Evolutionary conservation across 2,113 vertebrate species (phyloP).

Genomic region (Xenus cinereus): DNA sequence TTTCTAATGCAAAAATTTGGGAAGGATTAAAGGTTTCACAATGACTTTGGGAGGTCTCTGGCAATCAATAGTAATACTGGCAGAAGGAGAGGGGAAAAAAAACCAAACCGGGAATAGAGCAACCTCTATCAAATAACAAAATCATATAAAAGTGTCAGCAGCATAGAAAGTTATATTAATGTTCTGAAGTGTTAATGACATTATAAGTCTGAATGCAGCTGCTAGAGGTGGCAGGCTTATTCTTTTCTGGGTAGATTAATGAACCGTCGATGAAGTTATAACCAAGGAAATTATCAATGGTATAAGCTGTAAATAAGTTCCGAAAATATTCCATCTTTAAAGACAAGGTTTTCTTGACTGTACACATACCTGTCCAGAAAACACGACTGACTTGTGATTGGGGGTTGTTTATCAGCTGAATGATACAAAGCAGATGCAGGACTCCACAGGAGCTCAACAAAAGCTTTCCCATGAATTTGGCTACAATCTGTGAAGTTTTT

Average conservation of each 20-base stretch:
- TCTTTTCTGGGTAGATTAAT: background rate
- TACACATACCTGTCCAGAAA: background rate
- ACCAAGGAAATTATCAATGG: background rate
- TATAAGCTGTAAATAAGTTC: background rate
- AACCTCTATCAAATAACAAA: background rate
- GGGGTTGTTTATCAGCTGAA: background rate
- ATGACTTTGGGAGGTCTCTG: background rate
- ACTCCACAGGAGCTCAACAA: background rate
- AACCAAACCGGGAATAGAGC: background rate
- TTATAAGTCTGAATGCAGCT: background rate
- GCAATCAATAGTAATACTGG: background rate
- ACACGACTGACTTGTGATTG: background rate
- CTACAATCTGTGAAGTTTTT: background rate
- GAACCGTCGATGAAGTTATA: background rate
- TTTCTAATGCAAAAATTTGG: background rate
- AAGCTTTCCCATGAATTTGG: background rate
- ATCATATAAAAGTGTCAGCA: background rate
- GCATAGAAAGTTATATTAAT: background rate
- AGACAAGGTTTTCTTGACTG: background rate
- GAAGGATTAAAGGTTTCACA: background rate
- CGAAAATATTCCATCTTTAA: background rate
- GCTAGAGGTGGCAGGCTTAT: background rate
- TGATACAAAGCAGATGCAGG: background rate
- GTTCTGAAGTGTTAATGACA: background rate
- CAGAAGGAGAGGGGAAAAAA: background rate